A percentile compares a stretch with the other conserved stretches of the same genome.
Conservation (phyloP, 2,888 invertebrate genomes). For the Dastarcus helophoroides region DNA sequence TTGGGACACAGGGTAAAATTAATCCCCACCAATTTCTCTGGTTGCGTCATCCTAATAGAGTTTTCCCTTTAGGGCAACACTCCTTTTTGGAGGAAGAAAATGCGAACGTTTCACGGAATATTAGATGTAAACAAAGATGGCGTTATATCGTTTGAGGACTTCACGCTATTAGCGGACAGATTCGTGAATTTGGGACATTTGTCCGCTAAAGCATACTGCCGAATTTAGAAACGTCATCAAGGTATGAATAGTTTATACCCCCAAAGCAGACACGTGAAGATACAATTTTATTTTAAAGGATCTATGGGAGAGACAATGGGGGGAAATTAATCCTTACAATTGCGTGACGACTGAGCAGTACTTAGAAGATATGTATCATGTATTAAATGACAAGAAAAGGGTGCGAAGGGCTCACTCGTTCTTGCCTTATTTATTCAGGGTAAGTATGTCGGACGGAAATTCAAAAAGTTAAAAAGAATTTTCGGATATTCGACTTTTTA, state of each 20-base stretch:
- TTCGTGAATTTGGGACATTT: conserved; percentile 68
- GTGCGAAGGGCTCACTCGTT: conserved; percentile 66
- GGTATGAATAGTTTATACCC: conserved; percentile 36
- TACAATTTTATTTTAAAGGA: conserved; percentile 38
- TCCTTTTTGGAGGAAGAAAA: conserved; percentile 74
- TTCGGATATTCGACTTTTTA: no score
- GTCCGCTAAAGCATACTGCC: conserved; percentile 46
- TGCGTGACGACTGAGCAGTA: conserved; percentile 72
- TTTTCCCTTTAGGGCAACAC: conserved; percentile 38
- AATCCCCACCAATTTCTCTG: no score
- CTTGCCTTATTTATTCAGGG: conserved; percentile 73
- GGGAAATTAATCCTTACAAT: conserved; percentile 70
- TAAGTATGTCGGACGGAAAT: no score
- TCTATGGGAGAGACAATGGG: conserved; percentile 77
- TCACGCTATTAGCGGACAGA: conserved; percentile 58
- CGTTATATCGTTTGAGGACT: conserved; percentile 72
- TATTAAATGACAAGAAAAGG: conserved; percentile 61
- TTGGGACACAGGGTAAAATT: conserved; percentile 33
- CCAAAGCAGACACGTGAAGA: no score
- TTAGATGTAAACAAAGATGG: conserved; percentile 80
- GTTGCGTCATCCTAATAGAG: no score
- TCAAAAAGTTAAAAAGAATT: no score
- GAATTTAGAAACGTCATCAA: conserved; percentile 62
- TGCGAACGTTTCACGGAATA: conserved; percentile 73
- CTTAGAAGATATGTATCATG: conserved; percentile 70